Conservation (phyloP, 2,113 vertebrate genomes). For the Cricetomys ansorgei region DNA sequence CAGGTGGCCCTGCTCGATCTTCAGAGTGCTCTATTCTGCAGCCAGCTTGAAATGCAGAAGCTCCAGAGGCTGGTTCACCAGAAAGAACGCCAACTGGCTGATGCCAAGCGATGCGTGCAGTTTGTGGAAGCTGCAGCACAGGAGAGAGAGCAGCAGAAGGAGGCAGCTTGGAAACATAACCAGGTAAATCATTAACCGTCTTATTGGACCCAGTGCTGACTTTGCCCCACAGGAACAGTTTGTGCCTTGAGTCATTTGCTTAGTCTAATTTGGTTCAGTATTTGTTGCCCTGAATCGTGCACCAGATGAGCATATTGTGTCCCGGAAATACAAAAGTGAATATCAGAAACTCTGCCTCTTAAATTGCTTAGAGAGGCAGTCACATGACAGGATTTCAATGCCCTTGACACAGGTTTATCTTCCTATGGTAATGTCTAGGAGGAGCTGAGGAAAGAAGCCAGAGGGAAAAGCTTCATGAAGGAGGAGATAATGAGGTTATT, state of each 20-base stretch:
- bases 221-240: slow-evolving; percentile 24
- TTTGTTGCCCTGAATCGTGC: neutral
- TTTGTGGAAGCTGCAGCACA: slow-evolving; percentile 87
- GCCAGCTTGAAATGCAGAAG: slow-evolving; percentile 93
- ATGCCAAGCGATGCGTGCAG: slow-evolving; percentile 85
- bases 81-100: slow-evolving; percentile 87
- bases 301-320: neutral
- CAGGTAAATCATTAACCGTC: slow-evolving; percentile 85
- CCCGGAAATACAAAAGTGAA: neutral
- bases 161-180: slow-evolving; percentile 91
- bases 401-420: neutral
- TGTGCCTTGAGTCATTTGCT: neutral
- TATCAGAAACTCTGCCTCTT: neutral
- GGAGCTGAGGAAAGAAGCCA: neutral
- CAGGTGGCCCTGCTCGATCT: slow-evolving; percentile 89
- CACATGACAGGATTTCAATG: neutral
- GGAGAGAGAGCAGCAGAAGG: slow-evolving; percentile 89
- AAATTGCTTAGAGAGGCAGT: neutral
- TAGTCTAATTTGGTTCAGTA: neutral
- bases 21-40: slow-evolving; percentile 91
- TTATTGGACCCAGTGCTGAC: neutral
- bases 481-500: neutral
- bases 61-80: slow-evolving; percentile 87
- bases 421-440: neutral
- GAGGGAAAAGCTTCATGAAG: neutral